A percentile compares a stretch with the other conserved stretches of the same genome.
Evolutionary conservation across 1,140 invertebrate genomes (phyloP).

Genomic region (Protaetia brevitarsis): DNA sequence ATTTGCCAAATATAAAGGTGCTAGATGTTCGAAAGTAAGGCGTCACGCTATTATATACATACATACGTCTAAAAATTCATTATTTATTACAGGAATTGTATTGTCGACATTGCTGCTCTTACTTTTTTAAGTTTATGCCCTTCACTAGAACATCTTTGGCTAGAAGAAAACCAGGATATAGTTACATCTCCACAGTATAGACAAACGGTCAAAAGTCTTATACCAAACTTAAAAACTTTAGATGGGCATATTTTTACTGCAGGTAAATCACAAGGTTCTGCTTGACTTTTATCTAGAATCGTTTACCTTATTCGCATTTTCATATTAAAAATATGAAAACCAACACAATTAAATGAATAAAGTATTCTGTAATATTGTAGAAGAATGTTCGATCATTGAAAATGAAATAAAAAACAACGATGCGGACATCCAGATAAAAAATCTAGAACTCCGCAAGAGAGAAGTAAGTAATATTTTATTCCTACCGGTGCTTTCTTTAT

Average conservation of each 20-base stretch:
- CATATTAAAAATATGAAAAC: no score
- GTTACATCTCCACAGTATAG: conserved; percentile 43
- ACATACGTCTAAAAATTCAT: conserved; percentile 11
- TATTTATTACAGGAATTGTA: conserved; percentile 43
- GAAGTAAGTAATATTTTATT: no score
- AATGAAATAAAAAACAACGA: no score
- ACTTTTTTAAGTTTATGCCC: conserved; percentile 50
- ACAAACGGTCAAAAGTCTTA: conserved; percentile 42
- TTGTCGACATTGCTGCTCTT: conserved; percentile 47
- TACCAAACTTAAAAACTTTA: conserved; percentile 48
- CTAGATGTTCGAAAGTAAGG: conserved; percentile 54
- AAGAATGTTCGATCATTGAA: no score
- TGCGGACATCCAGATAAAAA: no score
- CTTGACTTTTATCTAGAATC: background rate
- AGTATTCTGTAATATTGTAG: no score
- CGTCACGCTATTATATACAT: background rate
- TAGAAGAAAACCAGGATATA: conserved; percentile 49
- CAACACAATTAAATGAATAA: background rate
- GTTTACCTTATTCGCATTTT: no score
- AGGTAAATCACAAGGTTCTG: background rate
- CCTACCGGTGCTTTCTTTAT: no score
- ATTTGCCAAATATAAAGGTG: conserved; percentile 52
- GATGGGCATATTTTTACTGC: conserved; percentile 40
- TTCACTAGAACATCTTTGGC: conserved; percentile 46
- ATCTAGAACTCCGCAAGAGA: no score